Evolutionary conservation across 2,888 invertebrate genomes (phyloP), one percentile per base, ranked within the genome.

Genomic region (Platypus cylindrus): DNA sequence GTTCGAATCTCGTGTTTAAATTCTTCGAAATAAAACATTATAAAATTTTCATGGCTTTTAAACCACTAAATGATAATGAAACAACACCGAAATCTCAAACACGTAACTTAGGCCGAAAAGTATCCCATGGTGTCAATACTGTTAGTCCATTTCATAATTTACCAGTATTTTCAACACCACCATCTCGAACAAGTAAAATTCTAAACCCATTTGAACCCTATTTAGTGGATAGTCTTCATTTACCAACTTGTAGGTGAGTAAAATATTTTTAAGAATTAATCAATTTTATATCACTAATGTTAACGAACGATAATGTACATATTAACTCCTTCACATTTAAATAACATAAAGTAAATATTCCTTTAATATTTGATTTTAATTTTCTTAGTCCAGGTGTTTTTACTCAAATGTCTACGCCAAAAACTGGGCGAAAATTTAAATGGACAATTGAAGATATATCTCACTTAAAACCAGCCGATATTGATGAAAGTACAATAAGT

Each of bases 371-470:
- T n/a, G n/a, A n/a, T n/a, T n/a, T 7, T 24, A 11, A 7, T 26
- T 30, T 8, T 38, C 28, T 29, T 42, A 67, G 67, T 44, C 63
- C 63, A 7, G 55, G 55, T 17, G 58, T 61, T 35, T 63, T 63
- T 45, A 47, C 49, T 3, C 58, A 56, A 41, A 54, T 52, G 20
- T 51, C 58, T 8, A 62, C 55, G 30, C 56, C 64, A 1, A 56
- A 59, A 40, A 50, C 52, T 39, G 64, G 47, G 13, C 59, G 65
- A n/a, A 65, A 65, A 36, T 76, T 75, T 49, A 62, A 66, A 36
- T 81, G 80, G 80, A 75, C 73, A 30, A 77, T 80, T 40, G 78
- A 80, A 40, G 77, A 79, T 51, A 64, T 75, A 7, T 77, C 78
- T 34, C 63, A 61, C n/a, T 59, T 80, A 37, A 67, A 71, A 30